Percentiles rank a stretch among this genome's conserved stretches.
phyloP scores from a whole-genome alignment of 1,140 invertebrate species.

The Drosophila ficusphila region DNA sequence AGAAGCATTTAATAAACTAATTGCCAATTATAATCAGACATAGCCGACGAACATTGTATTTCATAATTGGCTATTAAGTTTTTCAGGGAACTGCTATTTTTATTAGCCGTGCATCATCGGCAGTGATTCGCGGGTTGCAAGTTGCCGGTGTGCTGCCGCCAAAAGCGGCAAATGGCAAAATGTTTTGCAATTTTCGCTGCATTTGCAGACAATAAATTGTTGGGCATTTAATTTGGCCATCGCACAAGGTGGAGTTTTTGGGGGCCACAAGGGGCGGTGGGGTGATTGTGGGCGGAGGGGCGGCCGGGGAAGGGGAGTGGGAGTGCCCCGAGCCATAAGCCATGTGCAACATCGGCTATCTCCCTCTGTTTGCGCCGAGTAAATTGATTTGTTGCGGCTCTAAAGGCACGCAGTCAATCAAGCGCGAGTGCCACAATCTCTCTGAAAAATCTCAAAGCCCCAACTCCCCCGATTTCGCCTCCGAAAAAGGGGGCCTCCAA shows the following conservation, averaged over 20 bases:
- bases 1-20: too few relatives aligned
- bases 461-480: slow-evolving; percentile 6
- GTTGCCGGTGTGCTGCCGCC: slow-evolving; percentile 20
- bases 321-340: slow-evolving; percentile 24
- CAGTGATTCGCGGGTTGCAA: slow-evolving; percentile 18
- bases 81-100: background rate
- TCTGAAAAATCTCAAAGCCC: slow-evolving; percentile 16
- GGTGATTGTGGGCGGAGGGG: background rate
- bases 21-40: too few relatives aligned
- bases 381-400: slow-evolving; percentile 81
- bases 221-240: slow-evolving; percentile 67
- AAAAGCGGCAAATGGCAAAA: slow-evolving; percentile 59
- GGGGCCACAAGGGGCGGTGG: background rate
- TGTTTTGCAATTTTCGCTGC: slow-evolving; percentile 71
- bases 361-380: slow-evolving; percentile 45
- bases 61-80: background rate
- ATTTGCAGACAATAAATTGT: slow-evolving; percentile 73
- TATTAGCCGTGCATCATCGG: background rate
- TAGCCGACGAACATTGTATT: too few relatives aligned
- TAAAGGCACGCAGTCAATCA: slow-evolving; percentile 75
- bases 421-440: slow-evolving; percentile 60
- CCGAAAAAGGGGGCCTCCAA: background rate
- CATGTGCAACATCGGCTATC: slow-evolving; percentile 28
- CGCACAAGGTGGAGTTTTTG: slow-evolving; percentile 43
- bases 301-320: slow-evolving; percentile 10